Percentiles rank a stretch among this genome's conserved stretches.
Evolutionary conservation across 2,113 vertebrate genomes (phyloP).

Genomic region (Apteryx mantelli): DNA sequence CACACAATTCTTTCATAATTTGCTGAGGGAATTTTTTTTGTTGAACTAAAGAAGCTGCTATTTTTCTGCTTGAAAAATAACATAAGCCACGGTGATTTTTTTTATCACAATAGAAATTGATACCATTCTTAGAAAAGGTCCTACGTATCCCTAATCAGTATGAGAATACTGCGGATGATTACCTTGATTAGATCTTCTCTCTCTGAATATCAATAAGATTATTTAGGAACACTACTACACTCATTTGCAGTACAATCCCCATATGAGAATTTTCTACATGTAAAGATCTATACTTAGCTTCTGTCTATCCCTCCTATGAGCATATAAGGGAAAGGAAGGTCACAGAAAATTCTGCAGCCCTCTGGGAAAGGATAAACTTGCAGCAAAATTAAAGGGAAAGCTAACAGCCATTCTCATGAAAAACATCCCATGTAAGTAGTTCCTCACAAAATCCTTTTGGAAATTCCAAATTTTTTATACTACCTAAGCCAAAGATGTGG

Average conservation of each 20-base stretch:
- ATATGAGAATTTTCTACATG: background rate
- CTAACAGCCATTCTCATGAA: background rate
- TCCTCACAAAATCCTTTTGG: background rate
- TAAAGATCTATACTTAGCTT: conserved; percentile 22
- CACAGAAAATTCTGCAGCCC: background rate
- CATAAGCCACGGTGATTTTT: background rate
- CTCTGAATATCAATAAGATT: conserved; percentile 42
- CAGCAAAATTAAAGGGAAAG: background rate
- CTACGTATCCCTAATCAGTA: background rate
- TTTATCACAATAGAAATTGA: background rate
- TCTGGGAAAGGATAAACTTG: background rate
- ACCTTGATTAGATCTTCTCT: conserved; percentile 17
- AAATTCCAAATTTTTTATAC: background rate
- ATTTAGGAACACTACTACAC: background rate
- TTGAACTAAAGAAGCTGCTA: background rate
- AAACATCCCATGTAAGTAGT: background rate
- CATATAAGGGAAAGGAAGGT: background rate
- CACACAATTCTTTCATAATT: background rate
- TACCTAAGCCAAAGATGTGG: background rate
- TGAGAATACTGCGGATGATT: conserved; percentile 26
- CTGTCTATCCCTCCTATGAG: background rate
- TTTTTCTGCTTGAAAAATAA: background rate
- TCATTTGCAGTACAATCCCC: conserved; percentile 14
- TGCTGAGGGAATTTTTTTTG: background rate
- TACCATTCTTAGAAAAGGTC: background rate